phyloP scores from a whole-genome alignment of 1,140 invertebrate genomes.

The Nomia melanderi region DNA sequence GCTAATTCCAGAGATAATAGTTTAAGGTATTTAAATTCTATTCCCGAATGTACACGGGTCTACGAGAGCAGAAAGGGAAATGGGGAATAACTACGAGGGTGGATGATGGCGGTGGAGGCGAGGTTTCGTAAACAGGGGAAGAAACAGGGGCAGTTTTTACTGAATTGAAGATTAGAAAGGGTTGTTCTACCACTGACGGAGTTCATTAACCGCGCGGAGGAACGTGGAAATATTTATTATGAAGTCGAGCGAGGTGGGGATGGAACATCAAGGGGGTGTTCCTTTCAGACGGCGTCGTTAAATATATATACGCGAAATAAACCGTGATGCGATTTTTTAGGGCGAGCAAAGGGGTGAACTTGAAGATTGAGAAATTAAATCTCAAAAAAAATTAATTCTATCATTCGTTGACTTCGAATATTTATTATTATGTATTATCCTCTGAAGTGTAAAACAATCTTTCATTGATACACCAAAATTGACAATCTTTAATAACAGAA shows the following conservation, averaged over 20 bases:
- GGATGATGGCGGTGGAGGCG: background rate
- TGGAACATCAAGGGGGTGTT: background rate
- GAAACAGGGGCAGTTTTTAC: constrained; percentile 10
- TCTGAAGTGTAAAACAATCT: too few species aligned
- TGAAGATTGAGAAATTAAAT: too few species aligned
- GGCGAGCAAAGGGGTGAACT: too few species aligned
- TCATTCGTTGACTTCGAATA: too few species aligned
- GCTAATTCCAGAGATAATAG: background rate
- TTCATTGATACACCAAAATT: too few species aligned
- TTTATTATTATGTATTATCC: too few species aligned
- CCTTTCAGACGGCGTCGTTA: background rate
- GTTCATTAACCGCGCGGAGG: background rate
- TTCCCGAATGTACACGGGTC: background rate
- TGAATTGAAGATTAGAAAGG: constrained; percentile 9
- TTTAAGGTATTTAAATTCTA: constrained; percentile 7
- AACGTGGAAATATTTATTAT: background rate
- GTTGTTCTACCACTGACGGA: background rate
- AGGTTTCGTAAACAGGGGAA: constrained; percentile 12
- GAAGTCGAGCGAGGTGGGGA: background rate
- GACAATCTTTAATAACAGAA: too few species aligned
- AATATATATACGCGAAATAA: background rate
- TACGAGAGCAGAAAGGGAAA: background rate
- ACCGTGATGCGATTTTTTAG: background rate
- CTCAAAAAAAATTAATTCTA: too few species aligned
- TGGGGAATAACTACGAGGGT: background rate